Percentiles rank a stretch among this genome's conserved stretches.
These are phyloP conservation scores for Brachionus asplanchnoidis DNA, from an alignment of 1,140 invertebrate genomes.

Conservation along the genomic window DNA sequence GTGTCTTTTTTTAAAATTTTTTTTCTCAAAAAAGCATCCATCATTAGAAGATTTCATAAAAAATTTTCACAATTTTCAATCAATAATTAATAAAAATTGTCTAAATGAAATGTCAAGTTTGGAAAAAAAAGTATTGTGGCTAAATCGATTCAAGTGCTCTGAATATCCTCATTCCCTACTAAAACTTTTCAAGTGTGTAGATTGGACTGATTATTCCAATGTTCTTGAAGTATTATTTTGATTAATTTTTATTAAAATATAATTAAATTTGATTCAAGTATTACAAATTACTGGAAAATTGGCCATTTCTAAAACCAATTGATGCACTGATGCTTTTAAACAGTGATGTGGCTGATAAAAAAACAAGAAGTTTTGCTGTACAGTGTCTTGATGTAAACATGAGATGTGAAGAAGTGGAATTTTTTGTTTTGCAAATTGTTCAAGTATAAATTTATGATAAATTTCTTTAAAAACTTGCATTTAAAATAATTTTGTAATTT, in stretches of 20 bases:
- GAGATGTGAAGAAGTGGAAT: conserved; percentile 62
- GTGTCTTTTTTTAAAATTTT: not conserved
- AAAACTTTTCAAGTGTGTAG: not conserved
- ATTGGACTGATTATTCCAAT: conserved; percentile 15
- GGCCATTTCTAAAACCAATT: conserved; percentile 74
- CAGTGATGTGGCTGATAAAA: conserved; percentile 84
- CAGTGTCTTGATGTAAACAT: conserved; percentile 68
- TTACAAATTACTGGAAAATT: conserved; percentile 53
- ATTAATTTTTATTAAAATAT: not conserved
- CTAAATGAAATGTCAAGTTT: conserved; percentile 84
- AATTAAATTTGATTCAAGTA: not conserved
- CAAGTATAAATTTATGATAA: conserved; percentile 61
- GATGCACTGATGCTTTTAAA: conserved; percentile 84
- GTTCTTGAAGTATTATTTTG: not conserved
- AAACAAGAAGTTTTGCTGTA: conserved; percentile 81
- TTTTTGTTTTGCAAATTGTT: conserved; percentile 79
- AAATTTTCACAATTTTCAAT: not conserved
- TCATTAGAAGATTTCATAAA: not conserved
- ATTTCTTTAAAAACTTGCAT: not conserved
- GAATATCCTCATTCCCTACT: conserved; percentile 21
- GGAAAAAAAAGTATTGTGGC: conserved; percentile 79
- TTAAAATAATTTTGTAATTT: no score
- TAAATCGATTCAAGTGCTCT: conserved; percentile 61
- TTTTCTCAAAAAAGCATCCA: not conserved
- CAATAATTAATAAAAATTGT: not conserved